phyloP scores from a whole-genome alignment of 2,888 invertebrate species.

The Trachelus iudaicus region DNA sequence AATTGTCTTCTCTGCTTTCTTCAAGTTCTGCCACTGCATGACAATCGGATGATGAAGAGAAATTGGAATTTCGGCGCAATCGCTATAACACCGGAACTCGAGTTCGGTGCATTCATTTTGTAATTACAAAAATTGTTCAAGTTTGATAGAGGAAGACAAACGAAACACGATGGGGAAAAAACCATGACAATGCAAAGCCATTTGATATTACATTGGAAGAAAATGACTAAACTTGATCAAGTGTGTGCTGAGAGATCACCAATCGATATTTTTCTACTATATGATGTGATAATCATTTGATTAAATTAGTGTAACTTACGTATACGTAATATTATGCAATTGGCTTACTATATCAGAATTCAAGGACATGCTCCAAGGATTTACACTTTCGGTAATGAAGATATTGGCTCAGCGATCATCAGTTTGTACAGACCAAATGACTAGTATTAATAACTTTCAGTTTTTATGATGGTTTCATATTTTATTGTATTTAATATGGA shows the following conservation, averaged over 20 bases:
- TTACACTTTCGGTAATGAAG: background rate
- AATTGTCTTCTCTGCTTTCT: background rate
- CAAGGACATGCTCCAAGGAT: background rate
- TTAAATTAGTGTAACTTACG: background rate
- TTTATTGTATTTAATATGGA: background rate
- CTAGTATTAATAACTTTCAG: background rate
- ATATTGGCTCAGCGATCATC: background rate
- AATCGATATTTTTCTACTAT: background rate
- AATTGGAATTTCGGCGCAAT: background rate
- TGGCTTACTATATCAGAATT: background rate
- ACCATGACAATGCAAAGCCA: background rate
- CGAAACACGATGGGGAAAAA: background rate
- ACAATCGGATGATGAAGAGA: background rate
- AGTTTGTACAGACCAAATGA: background rate
- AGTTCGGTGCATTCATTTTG: background rate
- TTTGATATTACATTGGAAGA: background rate
- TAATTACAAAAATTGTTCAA: background rate
- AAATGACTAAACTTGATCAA: background rate
- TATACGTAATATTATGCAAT: background rate
- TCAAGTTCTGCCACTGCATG: background rate
- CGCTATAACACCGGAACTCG: background rate
- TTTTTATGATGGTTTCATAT: background rate
- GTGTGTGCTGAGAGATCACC: background rate
- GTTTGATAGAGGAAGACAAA: background rate
- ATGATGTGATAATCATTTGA: background rate